Evolutionary conservation across 2,797 vertebrate species (phyloP).

Genomic region (Synanceia verrucosa): DNA sequence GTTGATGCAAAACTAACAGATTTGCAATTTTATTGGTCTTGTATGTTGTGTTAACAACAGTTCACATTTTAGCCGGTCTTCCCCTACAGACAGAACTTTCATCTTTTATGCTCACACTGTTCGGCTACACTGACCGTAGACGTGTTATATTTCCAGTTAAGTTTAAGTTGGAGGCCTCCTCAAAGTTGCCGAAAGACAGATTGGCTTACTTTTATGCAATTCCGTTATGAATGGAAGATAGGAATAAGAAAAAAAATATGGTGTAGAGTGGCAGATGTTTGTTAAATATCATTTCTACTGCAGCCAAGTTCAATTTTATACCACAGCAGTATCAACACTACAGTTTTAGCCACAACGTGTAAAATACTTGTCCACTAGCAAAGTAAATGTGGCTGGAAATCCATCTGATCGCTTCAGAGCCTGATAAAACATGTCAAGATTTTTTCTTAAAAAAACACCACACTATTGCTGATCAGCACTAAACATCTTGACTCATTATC

Average conservation of each 20-base stretch:
- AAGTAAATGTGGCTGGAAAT: neutral
- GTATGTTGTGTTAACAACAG: neutral
- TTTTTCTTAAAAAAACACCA: too few species aligned
- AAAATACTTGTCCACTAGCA: too few species aligned
- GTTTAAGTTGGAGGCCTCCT: neutral
- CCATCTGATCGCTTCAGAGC: neutral
- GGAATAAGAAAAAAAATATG: neutral
- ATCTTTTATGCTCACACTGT: neutral
- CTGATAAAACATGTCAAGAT: too few species aligned
- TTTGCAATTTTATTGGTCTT: neutral
- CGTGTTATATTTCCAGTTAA: neutral
- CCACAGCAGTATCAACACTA: neutral
- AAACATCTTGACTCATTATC: neutral
- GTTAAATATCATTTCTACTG: neutral
- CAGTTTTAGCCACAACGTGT: neutral
- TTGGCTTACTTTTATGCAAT: accelerated
- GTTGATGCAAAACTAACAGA: neutral
- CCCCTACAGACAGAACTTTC: too few species aligned
- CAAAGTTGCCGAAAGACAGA: neutral
- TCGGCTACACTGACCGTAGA: neutral
- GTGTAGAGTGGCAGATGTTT: neutral
- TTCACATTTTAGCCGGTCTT: neutral
- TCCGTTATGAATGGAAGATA: neutral
- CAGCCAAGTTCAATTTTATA: neutral
- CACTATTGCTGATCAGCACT: neutral